Percentiles rank a stretch among this genome's conserved stretches.
Conservation (phyloP, 2,888 invertebrate genomes). For the Cyrtodaria siliqua region DNA sequence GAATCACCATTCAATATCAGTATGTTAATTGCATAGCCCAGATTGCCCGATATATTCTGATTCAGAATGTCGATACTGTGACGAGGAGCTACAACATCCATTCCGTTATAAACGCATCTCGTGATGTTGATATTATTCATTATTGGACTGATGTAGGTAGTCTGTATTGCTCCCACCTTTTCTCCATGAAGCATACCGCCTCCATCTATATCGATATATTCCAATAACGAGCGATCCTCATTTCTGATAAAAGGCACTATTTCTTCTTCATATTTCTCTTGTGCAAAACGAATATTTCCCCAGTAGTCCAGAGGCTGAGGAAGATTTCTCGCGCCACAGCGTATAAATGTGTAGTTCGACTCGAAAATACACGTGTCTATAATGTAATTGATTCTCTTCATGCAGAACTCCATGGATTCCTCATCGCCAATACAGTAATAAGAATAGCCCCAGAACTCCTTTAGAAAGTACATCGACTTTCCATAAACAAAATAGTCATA, state of each 20-base stretch:
- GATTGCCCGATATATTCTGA: slow-evolving; percentile 89
- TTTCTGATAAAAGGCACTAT: slow-evolving; percentile 87
- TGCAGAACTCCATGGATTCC: slow-evolving; percentile 86
- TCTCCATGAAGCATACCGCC: slow-evolving; percentile 98
- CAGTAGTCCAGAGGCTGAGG: slow-evolving; percentile 87
- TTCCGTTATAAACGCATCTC: slow-evolving; percentile 95
- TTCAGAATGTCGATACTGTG: slow-evolving; percentile 88
- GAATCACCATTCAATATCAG: slow-evolving; percentile 96
- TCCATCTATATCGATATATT: slow-evolving; percentile 92
- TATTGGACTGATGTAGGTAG: slow-evolving; percentile 95
- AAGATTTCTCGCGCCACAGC: slow-evolving; percentile 90
- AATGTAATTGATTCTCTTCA: slow-evolving; percentile 94
- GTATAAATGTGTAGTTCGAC: slow-evolving; percentile 95
- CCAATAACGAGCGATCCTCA: slow-evolving; percentile 91
- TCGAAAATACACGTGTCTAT: slow-evolving; percentile 90
- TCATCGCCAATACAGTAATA: slow-evolving; percentile 86
- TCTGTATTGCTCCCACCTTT: slow-evolving; percentile 95
- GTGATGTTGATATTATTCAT: slow-evolving; percentile 92
- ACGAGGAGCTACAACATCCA: slow-evolving; percentile 95
- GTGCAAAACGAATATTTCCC: slow-evolving; percentile 98
- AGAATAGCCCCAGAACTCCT: slow-evolving; percentile 84
- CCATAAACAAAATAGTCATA: slow-evolving; percentile 84
- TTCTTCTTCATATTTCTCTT: slow-evolving; percentile 94
- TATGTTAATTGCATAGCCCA: slow-evolving; percentile 96
- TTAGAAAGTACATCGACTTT: slow-evolving; percentile 82